Evolutionary conservation across 1,140 invertebrate species (phyloP).

Genomic region (Cydia amplana): DNA sequence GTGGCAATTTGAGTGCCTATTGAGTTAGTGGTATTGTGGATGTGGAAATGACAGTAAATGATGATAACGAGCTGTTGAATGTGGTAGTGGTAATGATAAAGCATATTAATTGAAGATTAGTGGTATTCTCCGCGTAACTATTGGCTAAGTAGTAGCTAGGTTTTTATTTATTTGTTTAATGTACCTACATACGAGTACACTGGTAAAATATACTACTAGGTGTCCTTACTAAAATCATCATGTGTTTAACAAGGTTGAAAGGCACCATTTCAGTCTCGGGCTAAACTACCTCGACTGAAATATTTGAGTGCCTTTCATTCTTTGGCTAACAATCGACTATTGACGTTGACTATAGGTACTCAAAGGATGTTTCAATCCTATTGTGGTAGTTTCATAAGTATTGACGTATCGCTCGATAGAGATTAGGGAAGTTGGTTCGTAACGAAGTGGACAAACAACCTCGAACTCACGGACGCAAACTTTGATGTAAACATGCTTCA

Average conservation of each 20-base stretch:
- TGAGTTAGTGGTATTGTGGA: background rate
- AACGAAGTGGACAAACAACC: background rate
- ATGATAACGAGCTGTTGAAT: background rate
- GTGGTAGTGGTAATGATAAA: background rate
- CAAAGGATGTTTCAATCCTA: background rate
- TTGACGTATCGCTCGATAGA: background rate
- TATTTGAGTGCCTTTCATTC: too few species aligned
- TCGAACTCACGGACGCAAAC: background rate
- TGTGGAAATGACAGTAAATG: background rate
- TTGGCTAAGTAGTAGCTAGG: too few species aligned
- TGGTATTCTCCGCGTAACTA: too few species aligned
- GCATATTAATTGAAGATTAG: too few species aligned
- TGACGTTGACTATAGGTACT: background rate
- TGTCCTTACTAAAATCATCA: too few species aligned
- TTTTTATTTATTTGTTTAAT: too few species aligned
- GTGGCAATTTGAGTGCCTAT: background rate
- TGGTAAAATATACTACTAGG: too few species aligned
- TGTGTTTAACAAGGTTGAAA: too few species aligned
- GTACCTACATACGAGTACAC: too few species aligned
- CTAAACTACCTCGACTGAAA: too few species aligned
- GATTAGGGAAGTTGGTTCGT: background rate
- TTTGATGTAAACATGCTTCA: background rate
- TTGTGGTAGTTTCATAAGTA: background rate
- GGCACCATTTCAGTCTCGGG: too few species aligned
- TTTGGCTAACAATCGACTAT: too few species aligned